phyloP scores from a whole-genome alignment of 1,140 invertebrate species.

The Doryteuthis pealeii region DNA sequence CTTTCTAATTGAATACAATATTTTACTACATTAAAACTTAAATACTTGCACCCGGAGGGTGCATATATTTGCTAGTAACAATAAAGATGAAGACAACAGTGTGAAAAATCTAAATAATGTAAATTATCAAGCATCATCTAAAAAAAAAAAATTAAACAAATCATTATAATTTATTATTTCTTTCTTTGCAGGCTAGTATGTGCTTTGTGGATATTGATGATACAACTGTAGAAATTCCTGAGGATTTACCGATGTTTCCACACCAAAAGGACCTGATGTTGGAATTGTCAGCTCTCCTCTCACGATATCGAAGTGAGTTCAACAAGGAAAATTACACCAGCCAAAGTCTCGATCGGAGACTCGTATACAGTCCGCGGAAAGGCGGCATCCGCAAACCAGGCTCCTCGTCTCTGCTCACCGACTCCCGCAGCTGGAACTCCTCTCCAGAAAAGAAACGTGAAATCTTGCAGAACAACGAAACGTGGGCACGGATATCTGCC shows the following conservation, averaged over 20 bases:
- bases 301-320: conserved; percentile 65
- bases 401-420: conserved; percentile 14
- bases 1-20: no score
- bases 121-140: no score
- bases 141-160: no score
- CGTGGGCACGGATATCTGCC: conserved; percentile 76
- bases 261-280: conserved; percentile 81
- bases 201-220: conserved; percentile 97
- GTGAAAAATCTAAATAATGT: no score
- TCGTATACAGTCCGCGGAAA: conserved; percentile 22
- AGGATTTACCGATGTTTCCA: conserved; percentile 92
- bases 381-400: conserved; percentile 4
- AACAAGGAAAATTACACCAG: conserved; percentile 29
- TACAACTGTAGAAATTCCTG: conserved; percentile 86
- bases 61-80: no score
- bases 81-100: no score
- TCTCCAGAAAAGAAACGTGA: conserved; percentile 50
- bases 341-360: conserved; percentile 3
- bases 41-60: no score
- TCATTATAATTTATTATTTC: no score
- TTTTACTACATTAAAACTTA: no score
- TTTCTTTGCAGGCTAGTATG: conserved; percentile 61
- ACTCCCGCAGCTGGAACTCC: conserved; percentile 39
- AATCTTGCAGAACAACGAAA: conserved; percentile 66
- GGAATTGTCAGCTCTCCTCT: conserved; percentile 80